phyloP scores from a whole-genome alignment of 2,797 vertebrate genomes.

The Ctenopoma multispine region DNA sequence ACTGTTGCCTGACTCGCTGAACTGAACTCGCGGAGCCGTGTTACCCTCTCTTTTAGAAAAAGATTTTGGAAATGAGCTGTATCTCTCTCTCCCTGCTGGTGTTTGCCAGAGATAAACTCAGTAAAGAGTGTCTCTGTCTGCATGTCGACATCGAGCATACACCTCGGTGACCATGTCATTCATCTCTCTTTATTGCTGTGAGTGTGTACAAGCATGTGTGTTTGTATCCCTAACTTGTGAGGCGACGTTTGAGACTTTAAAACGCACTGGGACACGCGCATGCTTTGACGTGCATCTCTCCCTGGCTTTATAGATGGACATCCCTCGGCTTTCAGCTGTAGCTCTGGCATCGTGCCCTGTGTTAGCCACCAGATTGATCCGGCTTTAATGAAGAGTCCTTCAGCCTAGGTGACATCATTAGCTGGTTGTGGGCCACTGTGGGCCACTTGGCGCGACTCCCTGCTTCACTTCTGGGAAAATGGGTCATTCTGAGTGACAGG shows the following conservation, averaged over 20 bases:
- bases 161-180: constrained; percentile 60
- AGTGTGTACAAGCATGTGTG: constrained; percentile 5
- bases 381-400: constrained; percentile 82
- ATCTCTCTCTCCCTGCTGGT: constrained; percentile 47
- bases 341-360: constrained; percentile 51
- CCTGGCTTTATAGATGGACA: constrained; percentile 5
- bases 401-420: constrained; percentile 82
- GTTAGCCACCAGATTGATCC: constrained; percentile 73
- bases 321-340: constrained; percentile 37
- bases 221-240: constrained; percentile 11
- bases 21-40: constrained; percentile 21
- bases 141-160: constrained; percentile 44
- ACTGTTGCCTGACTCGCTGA: constrained; percentile 28
- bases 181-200: constrained; percentile 55
- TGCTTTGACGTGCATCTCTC: not conserved
- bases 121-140: constrained; percentile 62
- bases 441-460: constrained; percentile 58
- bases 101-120: constrained; percentile 70
- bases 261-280: not conserved
- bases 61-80: constrained; percentile 35
- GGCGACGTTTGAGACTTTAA: constrained; percentile 24
- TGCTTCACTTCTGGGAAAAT: constrained; percentile 54
- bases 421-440: constrained; percentile 58
- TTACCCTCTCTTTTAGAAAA: not conserved
- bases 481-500: constrained; percentile 68